Base-by-base conservation (phyloP, 2,888 invertebrate species). In the Scaptodrosophila latifasciaeformis region DNA sequence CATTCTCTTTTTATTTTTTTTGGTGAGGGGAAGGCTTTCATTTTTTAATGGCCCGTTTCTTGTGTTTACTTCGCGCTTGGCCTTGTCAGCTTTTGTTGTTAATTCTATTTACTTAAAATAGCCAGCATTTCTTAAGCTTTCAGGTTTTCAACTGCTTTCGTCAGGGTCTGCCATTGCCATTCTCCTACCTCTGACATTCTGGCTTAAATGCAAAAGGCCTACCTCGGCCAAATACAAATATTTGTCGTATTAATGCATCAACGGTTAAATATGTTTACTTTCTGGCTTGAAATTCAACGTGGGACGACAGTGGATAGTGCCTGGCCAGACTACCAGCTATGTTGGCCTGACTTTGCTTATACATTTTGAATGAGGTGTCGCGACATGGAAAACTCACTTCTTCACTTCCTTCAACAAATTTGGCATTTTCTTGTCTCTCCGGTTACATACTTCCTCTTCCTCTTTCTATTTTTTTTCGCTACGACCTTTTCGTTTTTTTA, bases 211-310 rank as follows among this genome's bases (percentile, higher is more conserved):
- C 24, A 17, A 37, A 30, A 45, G 15, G 45, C 45, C 18, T 13
- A n/a, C n/a, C 37, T 17, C 15, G 37, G 24, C 24, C 24, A 13
- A 37, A 13, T 42, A 59, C 59, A 75, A 75, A 75, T 75, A 75
- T 75, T 75, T 75, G 78, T 51, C 61, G 59, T 68, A 75, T 75
- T 75, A 80, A 75, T 80, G 80, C 67, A 74, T 77, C 81, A 66
- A 66, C 70, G 58, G 78, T 66, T 74, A 68, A 75, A 77, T 80
- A 71, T 75, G 75, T 75, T 75, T 80, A 70, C 75, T 13, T 21
- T 43, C 34, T 30, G n/a, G n/a, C n/a, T n/a, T n/a, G n/a, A n/a
- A n/a, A n/a, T n/a, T n/a, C n/a, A n/a, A n/a, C n/a, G n/a, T n/a
- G n/a, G n/a, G n/a, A n/a, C n/a, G n/a, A n/a, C n/a, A n/a, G n/a